Evolutionary conservation across 2,797 vertebrate genomes (phyloP).

Genomic region (Parambassis ranga): DNA sequence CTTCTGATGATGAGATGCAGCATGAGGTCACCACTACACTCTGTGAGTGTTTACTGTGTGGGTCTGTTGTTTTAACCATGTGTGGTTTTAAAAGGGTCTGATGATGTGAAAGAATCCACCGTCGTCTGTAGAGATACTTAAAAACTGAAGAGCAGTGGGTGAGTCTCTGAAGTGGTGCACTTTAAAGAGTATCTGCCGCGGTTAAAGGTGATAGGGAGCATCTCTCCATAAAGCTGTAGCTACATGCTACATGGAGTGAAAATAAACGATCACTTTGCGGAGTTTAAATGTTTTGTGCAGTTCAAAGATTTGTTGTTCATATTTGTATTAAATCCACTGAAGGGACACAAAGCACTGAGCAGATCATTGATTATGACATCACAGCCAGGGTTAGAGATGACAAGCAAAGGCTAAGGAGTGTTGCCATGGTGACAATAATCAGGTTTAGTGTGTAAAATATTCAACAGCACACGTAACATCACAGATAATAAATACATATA

Average conservation of each 20-base stretch:
- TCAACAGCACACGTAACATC: too few relatives aligned
- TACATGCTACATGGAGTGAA: background rate
- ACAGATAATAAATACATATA: too few relatives aligned
- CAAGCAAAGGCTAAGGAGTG: too few relatives aligned
- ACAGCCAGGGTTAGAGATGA: too few relatives aligned
- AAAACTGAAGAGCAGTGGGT: background rate
- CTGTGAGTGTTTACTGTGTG: constrained; percentile 24
- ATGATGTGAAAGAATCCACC: constrained; percentile 13
- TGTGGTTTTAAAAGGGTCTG: constrained; percentile 15
- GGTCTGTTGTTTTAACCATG: constrained; percentile 7
- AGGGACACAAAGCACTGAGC: too few relatives aligned
- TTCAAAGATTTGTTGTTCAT: background rate
- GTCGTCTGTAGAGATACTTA: constrained; percentile 13
- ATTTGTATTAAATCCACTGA: too few relatives aligned
- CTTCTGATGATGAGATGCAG: constrained; percentile 4
- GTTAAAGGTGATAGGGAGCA: background rate
- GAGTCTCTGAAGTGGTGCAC: background rate
- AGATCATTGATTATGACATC: too few relatives aligned
- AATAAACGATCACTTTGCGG: background rate
- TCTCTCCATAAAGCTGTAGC: background rate
- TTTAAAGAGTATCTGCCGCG: background rate
- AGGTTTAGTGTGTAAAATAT: too few relatives aligned
- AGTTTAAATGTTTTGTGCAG: background rate
- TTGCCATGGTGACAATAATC: too few relatives aligned
- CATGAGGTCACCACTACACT: constrained; percentile 6